Evolutionary conservation across 1,140 invertebrate genomes (phyloP), one percentile per base, ranked within the genome.

Genomic region (Araneus ventricosus): DNA sequence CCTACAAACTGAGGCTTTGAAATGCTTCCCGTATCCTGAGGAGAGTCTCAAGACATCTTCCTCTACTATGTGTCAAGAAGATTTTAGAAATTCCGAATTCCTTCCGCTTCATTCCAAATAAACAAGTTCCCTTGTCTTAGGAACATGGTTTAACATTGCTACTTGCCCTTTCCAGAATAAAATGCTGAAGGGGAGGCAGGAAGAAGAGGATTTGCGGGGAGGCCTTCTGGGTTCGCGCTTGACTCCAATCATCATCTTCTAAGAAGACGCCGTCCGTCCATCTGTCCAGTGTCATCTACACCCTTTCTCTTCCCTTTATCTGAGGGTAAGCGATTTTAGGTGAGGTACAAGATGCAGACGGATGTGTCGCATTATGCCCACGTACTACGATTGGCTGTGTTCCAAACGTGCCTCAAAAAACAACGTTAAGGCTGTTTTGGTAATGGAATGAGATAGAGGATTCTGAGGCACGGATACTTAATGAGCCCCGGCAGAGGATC

Each of bases 71-170:
- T n/a, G 59, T 63, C 59, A 63, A 63, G 59, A 63, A 24, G 20
- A 63, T 63, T 22, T 63, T 63, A 63, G 59, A 63, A 63, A 63
- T 63, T n/a, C 59, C 59, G 59, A 24, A 63, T 24, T 63, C 22
- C 59, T 63, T 24, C 59, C 59, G 59, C 59, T 63, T 63, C 59
- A 63, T 63, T 63, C 59, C 59, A 24, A 63, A 63, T 63, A 63
- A 63, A 63, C 59, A 63, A 63, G 59, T 63, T 63, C 59, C 59
- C 59, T 63, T 63, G 59, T 63, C 59, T 63, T 63, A n/a, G 59
- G 59, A 63, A 63, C 24, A 24, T 22, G 59, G 24, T 63, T 63
- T 63, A 63, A 63, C 59, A 63, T n/a, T 22, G 59, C 24, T n/a
- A 63, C 59, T n/a, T 4, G 1, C 24, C 59, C 24, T 1, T 22